Conservation (phyloP, 2,888 invertebrate species). For the Eledone cirrhosa region DNA sequence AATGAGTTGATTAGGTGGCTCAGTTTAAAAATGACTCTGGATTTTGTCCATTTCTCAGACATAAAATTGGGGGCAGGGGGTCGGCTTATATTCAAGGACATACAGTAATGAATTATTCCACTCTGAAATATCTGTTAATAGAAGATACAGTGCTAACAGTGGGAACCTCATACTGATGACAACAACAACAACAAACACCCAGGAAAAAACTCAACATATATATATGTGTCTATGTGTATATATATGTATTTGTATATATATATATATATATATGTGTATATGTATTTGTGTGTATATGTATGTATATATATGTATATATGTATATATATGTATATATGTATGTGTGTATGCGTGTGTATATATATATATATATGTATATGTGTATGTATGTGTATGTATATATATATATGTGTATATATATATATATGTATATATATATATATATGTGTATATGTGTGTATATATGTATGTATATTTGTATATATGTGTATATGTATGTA, state of each 20-base stretch:
- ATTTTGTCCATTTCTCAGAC: no score
- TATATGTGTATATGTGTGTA: neutral
- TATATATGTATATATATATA: neutral
- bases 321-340: neutral
- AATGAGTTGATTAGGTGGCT: no score
- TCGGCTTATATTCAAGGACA: no score
- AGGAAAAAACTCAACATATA: no score
- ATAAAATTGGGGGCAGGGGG: no score
- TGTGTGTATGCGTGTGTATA: neutral
- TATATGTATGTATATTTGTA: neutral
- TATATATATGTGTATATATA: neutral
- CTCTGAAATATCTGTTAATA: no score
- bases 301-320: neutral
- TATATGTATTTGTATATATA: neutral
- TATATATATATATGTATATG: neutral
- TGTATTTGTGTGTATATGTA: neutral
- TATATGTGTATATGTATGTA: constrained; percentile 24
- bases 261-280: constrained; percentile 5
- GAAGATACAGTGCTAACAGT: no score
- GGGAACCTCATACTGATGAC: no score
- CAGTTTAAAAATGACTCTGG: no score
- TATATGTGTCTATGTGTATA: no score
- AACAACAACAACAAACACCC: no score
- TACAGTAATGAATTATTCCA: no score
- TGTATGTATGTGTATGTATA: neutral